Evolutionary conservation across 2,888 invertebrate species (phyloP).

Genomic region (Microplitis deprimator): DNA sequence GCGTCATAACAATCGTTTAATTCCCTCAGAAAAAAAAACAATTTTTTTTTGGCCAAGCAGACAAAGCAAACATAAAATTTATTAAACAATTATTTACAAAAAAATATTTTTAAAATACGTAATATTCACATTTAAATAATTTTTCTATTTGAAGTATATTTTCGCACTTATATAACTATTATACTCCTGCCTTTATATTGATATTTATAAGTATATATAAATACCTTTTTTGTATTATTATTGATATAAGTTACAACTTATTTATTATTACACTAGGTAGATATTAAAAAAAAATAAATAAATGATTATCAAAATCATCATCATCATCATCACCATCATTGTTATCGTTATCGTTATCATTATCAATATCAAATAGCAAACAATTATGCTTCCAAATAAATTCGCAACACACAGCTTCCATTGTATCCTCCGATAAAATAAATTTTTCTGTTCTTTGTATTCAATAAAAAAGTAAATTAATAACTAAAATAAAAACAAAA

Average conservation of each 20-base stretch:
- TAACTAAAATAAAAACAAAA: background rate
- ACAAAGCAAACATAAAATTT: background rate
- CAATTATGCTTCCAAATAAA: background rate
- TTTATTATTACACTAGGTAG: constrained; percentile 20
- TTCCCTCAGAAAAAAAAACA: constrained; percentile 7
- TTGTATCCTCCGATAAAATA: background rate
- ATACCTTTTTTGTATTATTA: constrained; percentile 32
- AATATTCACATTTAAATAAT: background rate
- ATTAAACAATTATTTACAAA: background rate
- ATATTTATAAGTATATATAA: constrained; percentile 23
- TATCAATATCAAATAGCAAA: background rate
- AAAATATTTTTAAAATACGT: background rate
- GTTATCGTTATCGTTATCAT: background rate
- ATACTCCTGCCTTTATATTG: constrained; percentile 13
- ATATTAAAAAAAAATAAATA: background rate
- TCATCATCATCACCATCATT: background rate
- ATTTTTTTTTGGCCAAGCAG: background rate
- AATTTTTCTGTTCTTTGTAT: background rate
- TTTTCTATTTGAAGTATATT: constrained; percentile 23
- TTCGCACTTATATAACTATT: constrained; percentile 31
- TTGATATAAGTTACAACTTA: constrained; percentile 31
- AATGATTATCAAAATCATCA: background rate
- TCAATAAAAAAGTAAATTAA: background rate
- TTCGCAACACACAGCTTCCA: background rate
- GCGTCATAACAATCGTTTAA: constrained; percentile 30